These are phyloP conservation scores for Atlantisia rogersi DNA, from an alignment of 2,113 vertebrate genomes.

Conservation along the genomic window DNA sequence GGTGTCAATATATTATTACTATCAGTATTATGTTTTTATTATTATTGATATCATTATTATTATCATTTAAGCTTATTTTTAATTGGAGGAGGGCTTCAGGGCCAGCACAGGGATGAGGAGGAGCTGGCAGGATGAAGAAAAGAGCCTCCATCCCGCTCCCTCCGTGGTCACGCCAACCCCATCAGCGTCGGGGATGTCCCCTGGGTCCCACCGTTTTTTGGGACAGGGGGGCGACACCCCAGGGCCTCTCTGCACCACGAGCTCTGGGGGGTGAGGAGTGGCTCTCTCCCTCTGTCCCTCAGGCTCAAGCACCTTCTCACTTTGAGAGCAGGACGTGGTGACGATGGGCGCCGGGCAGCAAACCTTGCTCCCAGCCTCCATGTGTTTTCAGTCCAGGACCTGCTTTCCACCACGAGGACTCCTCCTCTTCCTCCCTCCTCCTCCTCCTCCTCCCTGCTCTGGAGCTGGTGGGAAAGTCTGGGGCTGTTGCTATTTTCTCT, in stretches of 20 bases:
- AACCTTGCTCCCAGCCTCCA: background rate
- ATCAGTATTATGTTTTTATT: too few species aligned
- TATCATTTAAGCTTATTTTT: background rate
- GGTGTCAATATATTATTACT: too few species aligned
- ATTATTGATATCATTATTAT: too few species aligned
- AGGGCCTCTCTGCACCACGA: background rate
- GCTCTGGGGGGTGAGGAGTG: background rate
- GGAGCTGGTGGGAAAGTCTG: slow-evolving; percentile 92
- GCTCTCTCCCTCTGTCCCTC: background rate
- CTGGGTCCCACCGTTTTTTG: accelerated
- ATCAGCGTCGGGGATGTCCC: background rate
- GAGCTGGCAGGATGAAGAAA: background rate
- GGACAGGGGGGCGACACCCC: background rate
- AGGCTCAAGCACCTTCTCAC: background rate
- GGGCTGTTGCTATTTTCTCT: slow-evolving; percentile 97
- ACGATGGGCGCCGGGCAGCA: accelerated
- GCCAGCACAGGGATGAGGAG: background rate
- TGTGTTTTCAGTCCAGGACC: background rate
- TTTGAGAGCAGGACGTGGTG: background rate
- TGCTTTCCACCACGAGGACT: background rate
- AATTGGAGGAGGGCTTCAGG: slow-evolving; percentile 1
- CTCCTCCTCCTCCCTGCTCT: slow-evolving; percentile 41
- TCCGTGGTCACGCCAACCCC: background rate
- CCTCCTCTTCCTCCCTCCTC: background rate
- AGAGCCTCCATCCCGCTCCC: background rate